Evolutionary conservation across 1,140 invertebrate genomes (phyloP).

Genomic region (Drosophila simulans): DNA sequence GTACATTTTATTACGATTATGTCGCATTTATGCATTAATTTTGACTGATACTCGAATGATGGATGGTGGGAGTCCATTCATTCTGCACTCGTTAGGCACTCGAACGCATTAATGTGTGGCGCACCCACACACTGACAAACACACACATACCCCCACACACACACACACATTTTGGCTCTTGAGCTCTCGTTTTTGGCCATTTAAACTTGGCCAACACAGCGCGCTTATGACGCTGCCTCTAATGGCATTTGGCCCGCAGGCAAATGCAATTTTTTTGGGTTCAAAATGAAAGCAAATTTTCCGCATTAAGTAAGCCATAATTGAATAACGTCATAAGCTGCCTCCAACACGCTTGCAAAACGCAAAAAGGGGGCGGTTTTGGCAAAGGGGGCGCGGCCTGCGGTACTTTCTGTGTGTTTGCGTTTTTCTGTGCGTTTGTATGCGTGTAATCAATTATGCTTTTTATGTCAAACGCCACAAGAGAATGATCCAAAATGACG

Average conservation of each 20-base stretch:
- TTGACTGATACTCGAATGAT: background rate
- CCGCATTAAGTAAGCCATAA: slow-evolving; percentile 72
- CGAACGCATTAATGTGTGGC: slow-evolving; percentile 10
- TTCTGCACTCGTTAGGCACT: slow-evolving; percentile 8
- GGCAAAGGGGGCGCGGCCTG: slow-evolving; percentile 1
- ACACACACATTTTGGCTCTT: slow-evolving; percentile 1
- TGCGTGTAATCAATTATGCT: slow-evolving; percentile 76
- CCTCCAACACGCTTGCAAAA: slow-evolving; percentile 26
- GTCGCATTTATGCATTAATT: background rate
- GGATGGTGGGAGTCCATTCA: slow-evolving; percentile 1
- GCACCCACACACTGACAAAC: background rate
- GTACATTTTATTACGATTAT: background rate
- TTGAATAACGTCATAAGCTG: slow-evolving; percentile 72
- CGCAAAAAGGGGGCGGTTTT: slow-evolving; percentile 1
- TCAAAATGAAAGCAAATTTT: slow-evolving; percentile 67
- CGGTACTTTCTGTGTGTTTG: slow-evolving; percentile 7
- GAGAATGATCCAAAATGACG: slow-evolving; percentile 11
- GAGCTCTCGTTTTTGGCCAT: slow-evolving; percentile 18
- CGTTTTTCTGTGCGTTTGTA: slow-evolving; percentile 3
- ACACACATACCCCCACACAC: background rate
- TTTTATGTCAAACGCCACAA: slow-evolving; percentile 66
- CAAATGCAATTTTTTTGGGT: slow-evolving; percentile 62
- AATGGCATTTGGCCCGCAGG: slow-evolving; percentile 63
- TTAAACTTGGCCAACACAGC: slow-evolving; percentile 33
- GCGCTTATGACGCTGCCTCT: slow-evolving; percentile 33